Conservation (phyloP, 2,888 invertebrate species). For the Sminthurinus aureus region DNA sequence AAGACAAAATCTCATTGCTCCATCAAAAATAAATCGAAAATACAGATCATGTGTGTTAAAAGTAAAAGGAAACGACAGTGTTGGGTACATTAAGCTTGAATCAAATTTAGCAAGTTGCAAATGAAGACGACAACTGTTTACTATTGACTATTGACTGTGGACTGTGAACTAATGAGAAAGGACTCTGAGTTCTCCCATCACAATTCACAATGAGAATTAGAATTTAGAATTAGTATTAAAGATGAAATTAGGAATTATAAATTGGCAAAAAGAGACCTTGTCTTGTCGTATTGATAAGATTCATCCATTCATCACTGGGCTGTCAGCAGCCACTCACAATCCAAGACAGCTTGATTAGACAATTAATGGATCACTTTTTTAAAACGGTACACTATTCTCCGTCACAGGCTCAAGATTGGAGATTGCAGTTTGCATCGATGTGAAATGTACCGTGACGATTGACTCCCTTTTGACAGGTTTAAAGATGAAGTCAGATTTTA, state of each 20-base stretch:
- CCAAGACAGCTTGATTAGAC: slow-evolving; percentile 7
- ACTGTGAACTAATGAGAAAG: neutral
- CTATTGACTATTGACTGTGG: neutral
- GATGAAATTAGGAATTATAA: neutral
- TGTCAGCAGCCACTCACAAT: neutral
- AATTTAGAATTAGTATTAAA: neutral
- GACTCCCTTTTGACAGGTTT: neutral
- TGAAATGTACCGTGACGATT: neutral
- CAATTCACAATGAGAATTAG: too few species aligned
- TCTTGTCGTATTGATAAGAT: neutral
- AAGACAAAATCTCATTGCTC: neutral
- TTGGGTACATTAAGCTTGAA: neutral
- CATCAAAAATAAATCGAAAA: neutral
- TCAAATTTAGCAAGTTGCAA: neutral
- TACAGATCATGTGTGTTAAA: neutral
- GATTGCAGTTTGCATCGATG: too few species aligned
- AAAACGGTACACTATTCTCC: neutral
- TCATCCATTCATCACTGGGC: slow-evolving; percentile 3
- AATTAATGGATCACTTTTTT: slow-evolving; percentile 9
- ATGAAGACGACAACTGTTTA: slow-evolving; percentile 16
- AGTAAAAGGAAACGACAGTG: neutral
- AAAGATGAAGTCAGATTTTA: neutral
- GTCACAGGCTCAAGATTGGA: too few species aligned
- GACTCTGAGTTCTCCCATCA: neutral
- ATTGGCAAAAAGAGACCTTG: slow-evolving; percentile 11